Percentiles rank a stretch among this genome's conserved stretches.
phyloP scores from a whole-genome alignment of 2,888 invertebrate species.

The Halocaridina rubra region DNA sequence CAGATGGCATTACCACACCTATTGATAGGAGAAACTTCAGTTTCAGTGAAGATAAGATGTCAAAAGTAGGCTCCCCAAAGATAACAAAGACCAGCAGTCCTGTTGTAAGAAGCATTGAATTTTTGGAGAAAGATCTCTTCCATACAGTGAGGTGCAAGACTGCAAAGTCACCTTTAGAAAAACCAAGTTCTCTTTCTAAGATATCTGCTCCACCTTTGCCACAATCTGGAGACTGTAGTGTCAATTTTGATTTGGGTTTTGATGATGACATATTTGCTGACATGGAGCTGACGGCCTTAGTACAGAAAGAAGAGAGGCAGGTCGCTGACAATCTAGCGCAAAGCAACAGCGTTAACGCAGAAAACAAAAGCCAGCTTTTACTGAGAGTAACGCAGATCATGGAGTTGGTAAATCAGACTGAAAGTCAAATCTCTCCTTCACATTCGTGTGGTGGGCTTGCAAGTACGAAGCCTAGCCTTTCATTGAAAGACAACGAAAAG shows the following conservation, averaged over 20 bases:
- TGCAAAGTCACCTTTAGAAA: background rate
- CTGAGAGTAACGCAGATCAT: slow-evolving; percentile 39
- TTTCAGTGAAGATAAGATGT: too few relatives aligned
- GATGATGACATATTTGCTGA: slow-evolving; percentile 36
- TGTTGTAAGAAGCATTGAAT: background rate
- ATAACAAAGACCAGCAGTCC: too few relatives aligned
- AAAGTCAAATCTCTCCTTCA: background rate
- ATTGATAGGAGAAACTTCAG: too few relatives aligned
- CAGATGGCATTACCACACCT: too few relatives aligned
- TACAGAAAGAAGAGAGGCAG: background rate
- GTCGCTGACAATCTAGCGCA: background rate
- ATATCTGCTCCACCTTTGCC: too few relatives aligned
- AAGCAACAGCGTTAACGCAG: background rate
- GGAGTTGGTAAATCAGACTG: slow-evolving; percentile 2
- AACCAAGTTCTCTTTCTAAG: too few relatives aligned
- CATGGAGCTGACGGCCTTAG: background rate
- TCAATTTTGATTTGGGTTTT: slow-evolving; percentile 5
- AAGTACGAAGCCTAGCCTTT: background rate
- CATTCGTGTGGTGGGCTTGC: too few relatives aligned
- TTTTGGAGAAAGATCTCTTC: background rate
- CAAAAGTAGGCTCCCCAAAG: too few relatives aligned
- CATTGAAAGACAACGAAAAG: background rate
- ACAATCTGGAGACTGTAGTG: background rate
- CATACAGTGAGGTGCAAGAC: background rate
- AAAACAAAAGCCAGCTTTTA: background rate